Evolutionary conservation across 2,888 invertebrate genomes (phyloP).

Genomic region (Tinea semifulvella): DNA sequence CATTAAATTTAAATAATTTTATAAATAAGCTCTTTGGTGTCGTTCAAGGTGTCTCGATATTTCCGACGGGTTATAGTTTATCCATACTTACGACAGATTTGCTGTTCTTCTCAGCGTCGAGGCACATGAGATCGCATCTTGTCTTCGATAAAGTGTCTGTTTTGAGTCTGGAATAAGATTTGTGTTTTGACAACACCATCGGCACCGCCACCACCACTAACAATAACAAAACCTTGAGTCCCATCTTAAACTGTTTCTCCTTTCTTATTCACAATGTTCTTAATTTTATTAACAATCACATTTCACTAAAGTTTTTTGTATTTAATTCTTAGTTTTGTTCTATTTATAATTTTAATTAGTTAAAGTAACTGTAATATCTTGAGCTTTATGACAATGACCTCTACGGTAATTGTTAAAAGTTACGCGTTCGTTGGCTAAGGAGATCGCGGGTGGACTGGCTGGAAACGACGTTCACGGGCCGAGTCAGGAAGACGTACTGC

Average conservation of each 20-base stretch:
- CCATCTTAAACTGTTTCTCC: constrained; percentile 26
- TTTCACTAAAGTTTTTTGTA: constrained; percentile 7
- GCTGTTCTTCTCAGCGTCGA: constrained; percentile 42
- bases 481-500: constrained; percentile 9
- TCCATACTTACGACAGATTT: constrained; percentile 45
- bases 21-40: no score
- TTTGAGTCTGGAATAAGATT: constrained; percentile 45
- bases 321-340: neutral
- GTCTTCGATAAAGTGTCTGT: constrained; percentile 65
- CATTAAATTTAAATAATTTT: no score
- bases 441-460: constrained; percentile 9
- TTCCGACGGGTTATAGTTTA: no score
- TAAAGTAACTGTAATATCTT: neutral
- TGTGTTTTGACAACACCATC: constrained; percentile 33
- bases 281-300: neutral
- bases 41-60: no score
- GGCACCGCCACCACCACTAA: constrained; percentile 32
- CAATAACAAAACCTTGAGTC: constrained; percentile 32
- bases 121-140: constrained; percentile 69
- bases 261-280: neutral
- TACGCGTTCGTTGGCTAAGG: constrained; percentile 9
- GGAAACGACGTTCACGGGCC: neutral
- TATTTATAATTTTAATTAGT: neutral
- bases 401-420: neutral
- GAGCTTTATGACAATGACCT: constrained; percentile 2